Conservation (phyloP, 2,797 vertebrate genomes). For the Craterocephalus amniculus region DNA sequence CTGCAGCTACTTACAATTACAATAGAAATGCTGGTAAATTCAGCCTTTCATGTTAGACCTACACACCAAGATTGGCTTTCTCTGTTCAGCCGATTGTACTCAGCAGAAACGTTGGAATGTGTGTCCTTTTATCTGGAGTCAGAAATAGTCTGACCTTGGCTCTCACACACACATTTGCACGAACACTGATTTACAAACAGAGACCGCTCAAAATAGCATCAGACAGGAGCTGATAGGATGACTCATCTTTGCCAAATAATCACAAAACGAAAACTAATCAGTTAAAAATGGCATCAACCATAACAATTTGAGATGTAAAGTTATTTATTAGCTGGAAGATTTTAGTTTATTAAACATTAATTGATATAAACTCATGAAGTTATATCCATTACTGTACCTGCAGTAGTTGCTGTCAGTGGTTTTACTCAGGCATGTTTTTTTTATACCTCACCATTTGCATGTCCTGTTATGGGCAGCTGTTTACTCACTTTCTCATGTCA, state of each 20-base stretch:
- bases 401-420: not conserved
- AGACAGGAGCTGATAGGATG: not conserved
- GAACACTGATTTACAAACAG: constrained; percentile 3
- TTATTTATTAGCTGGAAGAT: not conserved
- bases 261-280: not conserved
- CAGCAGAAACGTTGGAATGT: constrained; percentile 1
- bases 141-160: constrained; percentile 13
- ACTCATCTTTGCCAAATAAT: not conserved
- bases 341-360: not conserved
- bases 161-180: constrained; percentile 11
- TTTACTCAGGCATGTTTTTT: not conserved
- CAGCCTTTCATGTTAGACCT: not conserved
- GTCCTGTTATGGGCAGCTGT: not conserved
- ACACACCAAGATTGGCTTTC: not conserved
- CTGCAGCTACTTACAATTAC: too few species aligned
- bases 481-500: too few species aligned
- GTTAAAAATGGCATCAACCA: not conserved
- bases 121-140: constrained; percentile 1
- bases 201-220: constrained; percentile 23
- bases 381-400: not conserved
- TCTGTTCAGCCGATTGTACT: not conserved
- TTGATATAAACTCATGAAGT: not conserved
- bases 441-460: not conserved
- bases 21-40: too few species aligned
- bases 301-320: not conserved